Evolutionary conservation across 2,888 invertebrate genomes (phyloP).

Genomic region (Pammene aurita): DNA sequence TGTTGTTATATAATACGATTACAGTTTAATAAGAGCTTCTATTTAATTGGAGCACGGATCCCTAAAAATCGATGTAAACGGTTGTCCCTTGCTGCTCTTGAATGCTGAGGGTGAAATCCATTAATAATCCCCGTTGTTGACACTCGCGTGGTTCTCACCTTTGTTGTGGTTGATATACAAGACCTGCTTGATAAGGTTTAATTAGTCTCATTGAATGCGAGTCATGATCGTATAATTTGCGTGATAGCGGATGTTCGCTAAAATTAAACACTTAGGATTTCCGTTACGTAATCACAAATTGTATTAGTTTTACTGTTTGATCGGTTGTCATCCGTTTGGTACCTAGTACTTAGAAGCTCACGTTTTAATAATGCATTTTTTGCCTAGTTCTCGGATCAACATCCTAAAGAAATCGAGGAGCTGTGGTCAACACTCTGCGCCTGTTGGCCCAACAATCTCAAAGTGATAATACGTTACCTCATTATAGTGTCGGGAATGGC

Average conservation of each 20-base stretch:
- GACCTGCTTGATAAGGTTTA: slow-evolving; percentile 23
- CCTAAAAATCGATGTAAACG: slow-evolving; percentile 20
- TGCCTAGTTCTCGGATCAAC: slow-evolving; percentile 95
- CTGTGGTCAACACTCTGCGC: slow-evolving; percentile 98
- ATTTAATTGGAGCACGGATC: slow-evolving; percentile 9
- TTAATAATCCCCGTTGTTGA: slow-evolving; percentile 31
- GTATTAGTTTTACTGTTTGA: too few relatives aligned
- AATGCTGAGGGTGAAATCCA: slow-evolving; percentile 26
- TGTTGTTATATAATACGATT: not conserved
- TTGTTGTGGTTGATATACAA: slow-evolving; percentile 21
- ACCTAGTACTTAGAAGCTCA: too few relatives aligned
- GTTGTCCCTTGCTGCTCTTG: not conserved
- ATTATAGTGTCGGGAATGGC: slow-evolving; percentile 98
- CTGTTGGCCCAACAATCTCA: slow-evolving; percentile 98
- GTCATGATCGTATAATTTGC: not conserved
- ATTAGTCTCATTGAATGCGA: slow-evolving; percentile 8
- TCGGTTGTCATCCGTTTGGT: too few relatives aligned
- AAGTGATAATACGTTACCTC: slow-evolving; percentile 97
- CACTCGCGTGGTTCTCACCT: slow-evolving; percentile 27
- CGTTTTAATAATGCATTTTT: slow-evolving; percentile 48
- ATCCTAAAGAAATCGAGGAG: slow-evolving; percentile 97
- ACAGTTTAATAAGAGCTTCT: slow-evolving; percentile 9
- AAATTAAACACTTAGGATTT: too few relatives aligned
- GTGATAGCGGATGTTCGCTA: too few relatives aligned
- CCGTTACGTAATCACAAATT: too few relatives aligned